Percentiles rank a stretch among this genome's conserved stretches.
Evolutionary conservation across 2,888 invertebrate species (phyloP).

Genomic region (Drosophila histrio): DNA sequence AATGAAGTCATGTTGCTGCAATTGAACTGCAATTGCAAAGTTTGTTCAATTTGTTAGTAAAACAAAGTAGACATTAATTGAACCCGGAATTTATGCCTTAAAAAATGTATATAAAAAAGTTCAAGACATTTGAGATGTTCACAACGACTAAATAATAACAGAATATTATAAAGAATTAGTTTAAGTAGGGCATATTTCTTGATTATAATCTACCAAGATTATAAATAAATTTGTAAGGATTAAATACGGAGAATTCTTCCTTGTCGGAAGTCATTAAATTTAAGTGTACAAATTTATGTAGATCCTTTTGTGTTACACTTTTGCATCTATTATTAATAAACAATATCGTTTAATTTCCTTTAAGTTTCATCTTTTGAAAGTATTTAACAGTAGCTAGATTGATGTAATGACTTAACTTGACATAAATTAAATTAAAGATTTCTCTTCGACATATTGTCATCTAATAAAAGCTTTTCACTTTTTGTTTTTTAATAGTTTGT

Average conservation of each 20-base stretch:
- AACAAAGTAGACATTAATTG: conserved; percentile 73
- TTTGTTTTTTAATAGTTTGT: too few relatives aligned
- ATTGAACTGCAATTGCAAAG: conserved; percentile 62
- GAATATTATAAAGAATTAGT: neutral
- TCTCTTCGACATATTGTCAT: too few relatives aligned
- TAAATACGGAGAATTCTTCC: neutral
- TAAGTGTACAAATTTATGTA: neutral
- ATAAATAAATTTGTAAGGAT: neutral
- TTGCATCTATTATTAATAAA: too few relatives aligned
- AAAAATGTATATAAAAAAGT: conserved; percentile 35
- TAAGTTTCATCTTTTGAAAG: too few relatives aligned
- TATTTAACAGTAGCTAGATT: too few relatives aligned
- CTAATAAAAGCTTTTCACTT: too few relatives aligned
- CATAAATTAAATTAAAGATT: too few relatives aligned
- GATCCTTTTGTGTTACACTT: too few relatives aligned
- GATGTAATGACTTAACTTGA: too few relatives aligned
- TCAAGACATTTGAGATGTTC: neutral
- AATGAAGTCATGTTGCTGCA: conserved; percentile 71
- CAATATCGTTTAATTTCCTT: too few relatives aligned
- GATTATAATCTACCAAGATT: neutral
- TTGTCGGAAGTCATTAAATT: neutral
- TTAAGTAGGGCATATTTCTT: neutral
- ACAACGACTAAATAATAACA: neutral
- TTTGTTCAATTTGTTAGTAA: conserved; percentile 75
- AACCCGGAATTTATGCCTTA: conserved; percentile 59